These are phyloP conservation scores for Napeogenes sylphis DNA, from an alignment of 2,888 invertebrate species.

Conservation along the genomic window DNA sequence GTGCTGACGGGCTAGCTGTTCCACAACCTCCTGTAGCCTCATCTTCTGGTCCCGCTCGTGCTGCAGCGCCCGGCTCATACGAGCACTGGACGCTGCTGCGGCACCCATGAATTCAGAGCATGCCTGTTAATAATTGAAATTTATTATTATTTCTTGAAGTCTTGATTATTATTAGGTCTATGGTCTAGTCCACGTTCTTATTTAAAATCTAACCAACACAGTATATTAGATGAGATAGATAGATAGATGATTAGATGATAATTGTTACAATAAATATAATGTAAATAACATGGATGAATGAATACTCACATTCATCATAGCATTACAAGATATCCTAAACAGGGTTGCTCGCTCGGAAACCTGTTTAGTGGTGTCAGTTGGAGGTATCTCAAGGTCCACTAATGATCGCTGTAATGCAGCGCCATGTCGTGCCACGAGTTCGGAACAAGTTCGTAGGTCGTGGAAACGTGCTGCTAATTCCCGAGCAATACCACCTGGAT, in stretches of 20 bases:
- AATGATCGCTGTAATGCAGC: constrained; percentile 88
- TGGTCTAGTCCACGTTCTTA: no score
- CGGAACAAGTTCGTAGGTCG: constrained; percentile 93
- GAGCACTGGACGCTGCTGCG: constrained; percentile 92
- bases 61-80: constrained; percentile 94
- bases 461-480: constrained; percentile 86
- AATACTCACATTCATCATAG: constrained; percentile 91
- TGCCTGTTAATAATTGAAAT: constrained; percentile 74
- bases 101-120: constrained; percentile 94
- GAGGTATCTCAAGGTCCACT: constrained; percentile 85
- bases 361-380: constrained; percentile 88
- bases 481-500: constrained; percentile 79
- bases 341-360: constrained; percentile 95
- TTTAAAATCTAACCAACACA: not conserved
- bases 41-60: constrained; percentile 96
- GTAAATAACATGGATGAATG: not conserved
- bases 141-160: not conserved
- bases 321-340: constrained; percentile 96
- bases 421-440: constrained; percentile 93
- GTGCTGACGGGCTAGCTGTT: constrained; percentile 97
- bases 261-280: not conserved
- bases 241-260: not conserved
- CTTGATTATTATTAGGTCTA: not conserved
- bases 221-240: no score
- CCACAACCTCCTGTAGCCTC: constrained; percentile 96